Evolutionary conservation across 2,888 invertebrate genomes (phyloP), one percentile per base, ranked within the genome.

Genomic region (Artemia sinica): DNA sequence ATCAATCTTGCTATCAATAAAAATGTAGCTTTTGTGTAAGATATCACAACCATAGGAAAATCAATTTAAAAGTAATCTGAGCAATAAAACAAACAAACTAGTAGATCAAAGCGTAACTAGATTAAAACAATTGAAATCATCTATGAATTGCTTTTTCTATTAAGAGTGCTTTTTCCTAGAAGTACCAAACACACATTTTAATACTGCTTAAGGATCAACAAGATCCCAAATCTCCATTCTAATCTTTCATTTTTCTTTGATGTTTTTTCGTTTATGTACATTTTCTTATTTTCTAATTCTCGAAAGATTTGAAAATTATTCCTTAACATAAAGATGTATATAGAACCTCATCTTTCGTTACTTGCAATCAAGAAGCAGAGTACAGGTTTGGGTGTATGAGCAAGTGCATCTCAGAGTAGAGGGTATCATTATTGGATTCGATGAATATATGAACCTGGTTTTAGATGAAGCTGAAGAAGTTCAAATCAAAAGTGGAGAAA

Each of bases 391-490:
- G 98, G 82, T 98, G 69, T 98, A 92, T 79, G 98, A 98, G 80
- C 96, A 98, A 79, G 85, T 92, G 72, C 90, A 91, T 76, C 81
- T 95, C 72, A 83, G 97, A 71, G 91, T 98, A 75, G 98, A 98
- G 81, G 98, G 98, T 69, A 93, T 94, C 83, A 95, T 96, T 76
- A 91, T 95, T 75, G 97, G 97, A n/a, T 98, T 98, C 79, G 98
- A 98, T 78, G 98, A 98, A 79, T 98, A 97, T 81, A 98, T 98
- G 98, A 98, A 98, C 78, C 82, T 98, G 73, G 97, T 98, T 65
- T 79, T 98, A 78, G 97, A 98, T 77, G 96, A 98, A 74, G 94
- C 96, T 2, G 96, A 96, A 77, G 98, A 98, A 79, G 87, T 89
- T 73, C 86, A 95, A 77, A 82, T 89, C 75, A 97, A 96, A 79